phyloP scores from a whole-genome alignment of 2,113 vertebrate genomes.

The Muntiacus muntjak region DNA sequence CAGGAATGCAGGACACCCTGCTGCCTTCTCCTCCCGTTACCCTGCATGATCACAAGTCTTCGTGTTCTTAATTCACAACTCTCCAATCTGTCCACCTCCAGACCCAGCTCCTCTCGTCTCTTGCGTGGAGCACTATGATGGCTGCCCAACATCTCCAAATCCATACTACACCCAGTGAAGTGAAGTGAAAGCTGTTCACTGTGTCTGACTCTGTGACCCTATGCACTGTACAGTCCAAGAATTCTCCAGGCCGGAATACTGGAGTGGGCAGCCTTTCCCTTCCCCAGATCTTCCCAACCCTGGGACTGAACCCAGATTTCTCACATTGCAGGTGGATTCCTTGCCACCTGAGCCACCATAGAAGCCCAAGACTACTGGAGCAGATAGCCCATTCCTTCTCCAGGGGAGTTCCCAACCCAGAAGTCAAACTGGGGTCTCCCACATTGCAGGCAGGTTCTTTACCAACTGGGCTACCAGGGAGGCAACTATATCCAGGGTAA shows the following conservation, averaged over 20 bases:
- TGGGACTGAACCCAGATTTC: not conserved
- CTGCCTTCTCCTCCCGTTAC: not conserved
- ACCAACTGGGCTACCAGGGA: not conserved
- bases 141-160: not conserved
- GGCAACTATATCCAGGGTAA: not conserved
- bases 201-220: not conserved
- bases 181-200: not conserved
- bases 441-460: not conserved
- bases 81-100: not conserved
- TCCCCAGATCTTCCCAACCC: not conserved
- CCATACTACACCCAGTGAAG: not conserved
- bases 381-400: not conserved
- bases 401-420: not conserved
- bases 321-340: not conserved
- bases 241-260: not conserved
- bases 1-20: not conserved
- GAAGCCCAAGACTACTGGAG: not conserved
- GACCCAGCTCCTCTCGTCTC: not conserved
- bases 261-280: not conserved
- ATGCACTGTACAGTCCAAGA: not conserved
- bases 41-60: not conserved
- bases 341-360: not conserved
- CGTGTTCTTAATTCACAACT: too few species aligned
- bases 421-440: not conserved
- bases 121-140: fast-evolving